Conservation (phyloP, 2,888 invertebrate genomes). For the Pristionchus mayeri region DNA sequence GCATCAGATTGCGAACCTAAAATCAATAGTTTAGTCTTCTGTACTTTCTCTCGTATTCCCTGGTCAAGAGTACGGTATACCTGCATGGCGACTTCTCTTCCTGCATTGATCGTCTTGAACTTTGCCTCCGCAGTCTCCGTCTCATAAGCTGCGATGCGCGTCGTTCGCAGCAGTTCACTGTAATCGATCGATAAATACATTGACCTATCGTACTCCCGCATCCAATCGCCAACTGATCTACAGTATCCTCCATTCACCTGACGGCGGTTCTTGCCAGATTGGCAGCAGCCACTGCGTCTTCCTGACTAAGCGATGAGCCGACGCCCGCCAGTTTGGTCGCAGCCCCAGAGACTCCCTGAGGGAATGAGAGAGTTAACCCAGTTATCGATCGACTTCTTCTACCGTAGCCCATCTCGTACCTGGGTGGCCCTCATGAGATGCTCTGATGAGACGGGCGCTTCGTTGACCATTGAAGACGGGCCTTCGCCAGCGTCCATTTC, state of each 20-base stretch:
- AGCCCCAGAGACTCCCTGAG: slow-evolving; percentile 47
- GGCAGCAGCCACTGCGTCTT: slow-evolving; percentile 95
- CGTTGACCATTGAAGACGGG: slow-evolving; percentile 72
- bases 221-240: background rate
- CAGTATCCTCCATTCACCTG: no score
- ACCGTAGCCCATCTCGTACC: slow-evolving; percentile 81
- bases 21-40: background rate
- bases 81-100: slow-evolving; percentile 86
- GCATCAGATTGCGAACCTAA: slow-evolving; percentile 89
- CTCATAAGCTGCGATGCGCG: slow-evolving; percentile 85
- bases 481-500: slow-evolving; percentile 46
- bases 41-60: slow-evolving; percentile 30
- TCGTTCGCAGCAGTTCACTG: slow-evolving; percentile 90
- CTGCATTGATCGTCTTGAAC: slow-evolving; percentile 85
- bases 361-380: background rate
- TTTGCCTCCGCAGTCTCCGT: slow-evolving; percentile 88
- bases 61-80: slow-evolving; percentile 34
- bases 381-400: background rate
- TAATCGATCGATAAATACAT: slow-evolving; percentile 80
- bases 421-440: slow-evolving; percentile 94
- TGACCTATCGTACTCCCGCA: background rate
- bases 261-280: slow-evolving; percentile 86
- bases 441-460: slow-evolving; percentile 85
- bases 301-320: slow-evolving; percentile 89
- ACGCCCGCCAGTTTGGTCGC: slow-evolving; percentile 77